Percentiles rank a stretch among this genome's conserved stretches.
Conservation (phyloP, 2,797 vertebrate genomes). For the Melanotaenia maccullochi region DNA sequence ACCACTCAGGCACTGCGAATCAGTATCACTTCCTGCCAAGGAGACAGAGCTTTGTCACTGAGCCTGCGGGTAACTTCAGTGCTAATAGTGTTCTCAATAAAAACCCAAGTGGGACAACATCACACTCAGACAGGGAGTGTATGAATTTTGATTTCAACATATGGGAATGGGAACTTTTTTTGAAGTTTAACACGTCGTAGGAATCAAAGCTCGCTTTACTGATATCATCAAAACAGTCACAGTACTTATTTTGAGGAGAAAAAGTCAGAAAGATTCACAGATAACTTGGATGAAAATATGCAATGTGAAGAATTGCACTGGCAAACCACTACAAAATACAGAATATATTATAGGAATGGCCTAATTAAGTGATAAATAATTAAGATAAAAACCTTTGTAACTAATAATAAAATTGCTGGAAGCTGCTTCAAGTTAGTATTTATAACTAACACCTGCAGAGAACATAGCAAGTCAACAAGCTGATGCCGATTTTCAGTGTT, state of each 20-base stretch:
- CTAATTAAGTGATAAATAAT: conserved; percentile 55
- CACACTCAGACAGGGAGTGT: conserved; percentile 45
- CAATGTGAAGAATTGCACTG: conserved; percentile 26
- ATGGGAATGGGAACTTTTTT: conserved; percentile 21
- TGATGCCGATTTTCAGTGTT: conserved; percentile 29
- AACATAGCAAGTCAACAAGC: conserved; percentile 34
- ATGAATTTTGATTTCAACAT: conserved; percentile 54
- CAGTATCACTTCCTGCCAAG: conserved; percentile 73
- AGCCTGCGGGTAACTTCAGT: conserved; percentile 74
- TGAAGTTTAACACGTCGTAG: conserved; percentile 35
- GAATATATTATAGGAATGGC: conserved; percentile 32
- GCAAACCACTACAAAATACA: conserved; percentile 39
- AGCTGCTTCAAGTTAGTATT: conserved; percentile 23
- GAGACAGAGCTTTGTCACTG: conserved; percentile 70
- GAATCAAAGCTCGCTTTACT: conserved; percentile 37
- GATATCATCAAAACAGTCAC: conserved; percentile 33
- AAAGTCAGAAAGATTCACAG: conserved; percentile 22
- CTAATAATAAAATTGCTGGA: conserved; percentile 38
- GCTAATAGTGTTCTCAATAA: conserved; percentile 66
- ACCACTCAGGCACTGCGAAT: conserved; percentile 70
- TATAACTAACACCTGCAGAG: conserved; percentile 50
- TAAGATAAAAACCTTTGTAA: conserved; percentile 56
- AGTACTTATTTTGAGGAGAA: conserved; percentile 21
- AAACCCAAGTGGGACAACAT: conserved; percentile 66
- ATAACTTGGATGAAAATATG: conserved; percentile 37